Conservation (phyloP, 1,140 invertebrate species). For the Drosophila ohnishii region DNA sequence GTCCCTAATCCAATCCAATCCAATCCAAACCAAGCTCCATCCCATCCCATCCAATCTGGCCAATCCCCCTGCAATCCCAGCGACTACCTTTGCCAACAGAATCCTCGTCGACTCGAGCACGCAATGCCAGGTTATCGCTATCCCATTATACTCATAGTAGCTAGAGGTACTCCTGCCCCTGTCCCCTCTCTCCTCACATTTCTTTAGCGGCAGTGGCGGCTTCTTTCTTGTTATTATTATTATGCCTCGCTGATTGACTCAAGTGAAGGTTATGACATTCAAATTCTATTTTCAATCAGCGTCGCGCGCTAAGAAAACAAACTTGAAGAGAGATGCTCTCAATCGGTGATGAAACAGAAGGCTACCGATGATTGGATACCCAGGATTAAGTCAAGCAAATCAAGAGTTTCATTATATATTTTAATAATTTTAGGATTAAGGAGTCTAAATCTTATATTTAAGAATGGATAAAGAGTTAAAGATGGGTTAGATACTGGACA, state of each 20-base stretch:
- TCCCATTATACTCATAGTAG: background rate
- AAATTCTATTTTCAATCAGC: conserved; percentile 79
- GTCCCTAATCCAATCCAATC: conserved; percentile 4
- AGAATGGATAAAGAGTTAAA: too few species aligned
- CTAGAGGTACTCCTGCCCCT: too few species aligned
- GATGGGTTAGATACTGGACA: too few species aligned
- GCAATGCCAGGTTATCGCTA: conserved; percentile 31
- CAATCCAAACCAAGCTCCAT: background rate
- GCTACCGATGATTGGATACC: conserved; percentile 9
- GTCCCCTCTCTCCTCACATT: background rate
- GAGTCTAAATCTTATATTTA: too few species aligned
- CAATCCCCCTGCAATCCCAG: background rate
- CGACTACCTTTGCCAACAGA: conserved; percentile 21
- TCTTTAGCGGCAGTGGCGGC: conserved; percentile 4
- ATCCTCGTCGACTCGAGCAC: conserved; percentile 14
- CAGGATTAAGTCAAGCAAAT: background rate
- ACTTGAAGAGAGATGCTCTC: conserved; percentile 53
- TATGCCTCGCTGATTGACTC: conserved; percentile 57
- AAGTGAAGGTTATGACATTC: conserved; percentile 75
- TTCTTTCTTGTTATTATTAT: conserved; percentile 28
- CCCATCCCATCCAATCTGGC: background rate
- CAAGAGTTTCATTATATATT: background rate
- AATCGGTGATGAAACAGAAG: background rate
- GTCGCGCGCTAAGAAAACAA: conserved; percentile 42
- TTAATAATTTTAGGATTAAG: too few species aligned